A percentile compares a stretch with the other conserved stretches of the same genome.
Evolutionary conservation across 2,797 vertebrate species (phyloP).

Genomic region (Pelobates cultripes): DNA sequence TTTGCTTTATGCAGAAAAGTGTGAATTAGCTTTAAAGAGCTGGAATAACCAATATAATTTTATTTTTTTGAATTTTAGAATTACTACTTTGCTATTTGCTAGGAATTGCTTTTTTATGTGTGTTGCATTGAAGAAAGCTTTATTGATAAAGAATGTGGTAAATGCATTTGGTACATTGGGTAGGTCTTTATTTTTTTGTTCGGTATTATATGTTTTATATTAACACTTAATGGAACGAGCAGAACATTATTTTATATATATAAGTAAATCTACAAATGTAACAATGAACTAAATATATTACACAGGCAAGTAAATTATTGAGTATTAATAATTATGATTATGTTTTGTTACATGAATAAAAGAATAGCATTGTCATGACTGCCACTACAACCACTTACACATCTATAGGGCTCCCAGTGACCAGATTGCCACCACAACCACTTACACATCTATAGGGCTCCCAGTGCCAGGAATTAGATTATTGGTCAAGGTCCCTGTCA

Average conservation of each 20-base stretch:
- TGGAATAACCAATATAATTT: neutral
- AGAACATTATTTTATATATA: neutral
- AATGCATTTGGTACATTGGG: neutral
- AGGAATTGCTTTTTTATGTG: neutral
- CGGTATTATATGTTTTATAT: neutral
- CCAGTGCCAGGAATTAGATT: too few relatives aligned
- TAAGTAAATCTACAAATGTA: neutral
- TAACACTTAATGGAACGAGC: neutral
- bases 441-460: too few relatives aligned
- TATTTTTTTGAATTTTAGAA: neutral
- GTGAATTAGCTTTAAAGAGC: neutral
- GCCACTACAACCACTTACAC: too few relatives aligned
- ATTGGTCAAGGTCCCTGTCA: too few relatives aligned
- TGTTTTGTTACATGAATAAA: too few relatives aligned
- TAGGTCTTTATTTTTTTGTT: neutral
- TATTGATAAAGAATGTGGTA: too few relatives aligned
- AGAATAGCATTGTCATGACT: too few relatives aligned
- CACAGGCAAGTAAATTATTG: too few relatives aligned
- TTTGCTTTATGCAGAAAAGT: neutral
- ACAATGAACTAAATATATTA: neutral
- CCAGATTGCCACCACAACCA: too few relatives aligned
- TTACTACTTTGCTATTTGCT: neutral
- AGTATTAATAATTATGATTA: too few relatives aligned
- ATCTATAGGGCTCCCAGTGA: too few relatives aligned
- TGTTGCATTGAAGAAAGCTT: neutral